Conservation (phyloP, 1,140 invertebrate species). For the Calephelis virginiensis region DNA sequence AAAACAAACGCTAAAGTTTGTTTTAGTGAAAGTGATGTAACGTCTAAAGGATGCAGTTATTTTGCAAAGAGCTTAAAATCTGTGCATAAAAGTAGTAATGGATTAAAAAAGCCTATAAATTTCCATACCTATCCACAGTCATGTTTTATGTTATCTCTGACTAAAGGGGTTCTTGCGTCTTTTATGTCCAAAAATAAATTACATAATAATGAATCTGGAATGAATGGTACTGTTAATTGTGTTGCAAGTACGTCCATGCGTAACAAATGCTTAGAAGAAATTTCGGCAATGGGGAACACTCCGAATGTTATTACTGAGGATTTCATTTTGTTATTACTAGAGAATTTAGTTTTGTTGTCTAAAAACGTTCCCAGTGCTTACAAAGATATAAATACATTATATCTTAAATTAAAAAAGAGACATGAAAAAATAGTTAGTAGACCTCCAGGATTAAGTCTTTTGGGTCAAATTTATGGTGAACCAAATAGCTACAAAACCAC, state of each 20-base stretch:
- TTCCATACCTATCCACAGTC: conserved; percentile 36
- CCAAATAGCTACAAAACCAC: conserved; percentile 26
- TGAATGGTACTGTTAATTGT: neutral
- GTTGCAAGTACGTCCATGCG: neutral
- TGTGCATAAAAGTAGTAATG: neutral
- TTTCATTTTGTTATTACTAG: conserved; percentile 51
- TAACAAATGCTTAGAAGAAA: conserved; percentile 20
- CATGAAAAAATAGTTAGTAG: conserved; percentile 40
- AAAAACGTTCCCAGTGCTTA: conserved; percentile 46
- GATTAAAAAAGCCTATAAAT: neutral
- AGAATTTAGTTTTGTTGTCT: conserved; percentile 51
- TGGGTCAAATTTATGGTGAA: conserved; percentile 55
- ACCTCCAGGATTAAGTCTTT: conserved; percentile 41
- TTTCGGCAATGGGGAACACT: conserved; percentile 31
- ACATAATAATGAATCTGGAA: neutral
- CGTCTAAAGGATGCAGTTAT: conserved; percentile 32
- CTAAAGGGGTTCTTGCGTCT: conserved; percentile 29
- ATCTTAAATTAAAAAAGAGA: conserved; percentile 48
- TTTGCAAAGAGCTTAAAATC: neutral
- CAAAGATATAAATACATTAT: conserved; percentile 53
- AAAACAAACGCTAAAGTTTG: conserved; percentile 9
- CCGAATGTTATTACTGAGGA: conserved; percentile 52
- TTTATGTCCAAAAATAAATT: conserved; percentile 15
- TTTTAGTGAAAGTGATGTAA: conserved; percentile 36
- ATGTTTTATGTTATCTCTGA: conserved; percentile 49